Evolutionary conservation across 2,797 vertebrate species (phyloP).

Genomic region (Crypturellus tataupa): DNA sequence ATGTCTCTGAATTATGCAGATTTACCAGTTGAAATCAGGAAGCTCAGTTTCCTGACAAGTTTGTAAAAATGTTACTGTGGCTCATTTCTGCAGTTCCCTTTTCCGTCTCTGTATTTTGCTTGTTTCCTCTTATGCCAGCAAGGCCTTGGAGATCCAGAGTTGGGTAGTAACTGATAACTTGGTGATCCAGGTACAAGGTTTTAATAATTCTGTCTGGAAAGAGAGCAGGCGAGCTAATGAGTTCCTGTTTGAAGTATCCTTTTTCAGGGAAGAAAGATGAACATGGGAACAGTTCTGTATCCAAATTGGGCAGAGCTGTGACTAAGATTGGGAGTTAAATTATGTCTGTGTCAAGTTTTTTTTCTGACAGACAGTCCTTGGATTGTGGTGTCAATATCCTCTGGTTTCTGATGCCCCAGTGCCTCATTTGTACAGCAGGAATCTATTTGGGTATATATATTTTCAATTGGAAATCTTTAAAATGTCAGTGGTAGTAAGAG

Average conservation of each 20-base stretch:
- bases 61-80: not conserved
- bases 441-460: not conserved
- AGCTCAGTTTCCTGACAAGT: not conserved
- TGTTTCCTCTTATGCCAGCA: not conserved
- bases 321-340: not conserved
- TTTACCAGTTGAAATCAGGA: not conserved
- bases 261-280: not conserved
- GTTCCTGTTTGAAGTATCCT: not conserved
- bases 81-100: not conserved
- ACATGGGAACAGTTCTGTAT: not conserved
- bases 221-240: not conserved
- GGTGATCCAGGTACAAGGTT: not conserved
- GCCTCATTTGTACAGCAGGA: not conserved
- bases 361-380: not conserved
- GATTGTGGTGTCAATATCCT: not conserved
- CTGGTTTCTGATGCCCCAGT: not conserved
- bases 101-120: not conserved
- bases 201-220: not conserved
- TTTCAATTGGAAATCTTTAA: not conserved
- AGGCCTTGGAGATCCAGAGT: not conserved
- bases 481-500: not conserved
- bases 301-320: not conserved
- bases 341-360: not conserved
- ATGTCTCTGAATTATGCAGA: accelerated
- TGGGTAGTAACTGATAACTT: not conserved